A percentile compares a stretch with the other conserved stretches of the same genome.
Evolutionary conservation across 92 coral and sea anemone species (phyloP).

Genomic region (Porites lobata): DNA sequence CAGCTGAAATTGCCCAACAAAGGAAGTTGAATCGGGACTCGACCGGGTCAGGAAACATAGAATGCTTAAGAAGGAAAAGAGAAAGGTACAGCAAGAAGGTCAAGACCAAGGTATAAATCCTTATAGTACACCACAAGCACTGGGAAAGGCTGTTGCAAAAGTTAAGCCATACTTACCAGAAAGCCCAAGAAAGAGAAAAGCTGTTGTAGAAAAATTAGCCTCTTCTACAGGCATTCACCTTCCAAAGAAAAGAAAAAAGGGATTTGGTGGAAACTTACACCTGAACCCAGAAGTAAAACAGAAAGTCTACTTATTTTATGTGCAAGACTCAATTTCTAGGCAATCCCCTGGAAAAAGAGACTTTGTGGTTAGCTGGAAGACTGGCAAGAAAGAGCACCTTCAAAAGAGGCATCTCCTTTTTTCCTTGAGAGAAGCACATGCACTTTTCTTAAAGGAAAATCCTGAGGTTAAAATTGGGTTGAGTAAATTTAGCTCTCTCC

Average conservation of each 20-base stretch:
- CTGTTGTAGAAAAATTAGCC: constrained; percentile 43
- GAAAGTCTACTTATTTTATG: constrained; percentile 58
- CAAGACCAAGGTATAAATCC: no score
- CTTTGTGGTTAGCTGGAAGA: constrained; percentile 56
- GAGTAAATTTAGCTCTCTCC: constrained; percentile 58
- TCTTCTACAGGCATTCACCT: constrained; percentile 37
- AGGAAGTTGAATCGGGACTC: no score
- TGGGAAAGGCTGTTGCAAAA: constrained; percentile 71
- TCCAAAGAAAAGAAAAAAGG: constrained; percentile 30
- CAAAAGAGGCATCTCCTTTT: constrained; percentile 66
- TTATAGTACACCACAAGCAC: constrained; percentile 67
- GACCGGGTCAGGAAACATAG: no score
- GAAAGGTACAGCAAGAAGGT: no score
- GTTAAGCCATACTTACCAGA: constrained; percentile 72
- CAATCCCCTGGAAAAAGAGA: constrained; percentile 66
- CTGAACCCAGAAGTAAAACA: constrained; percentile 16
- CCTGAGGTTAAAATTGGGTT: constrained; percentile 50
- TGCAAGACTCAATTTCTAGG: constrained; percentile 54
- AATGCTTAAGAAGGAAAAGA: no score
- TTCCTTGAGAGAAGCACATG: constrained; percentile 70
- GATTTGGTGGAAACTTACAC: neutral
- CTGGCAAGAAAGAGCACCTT: constrained; percentile 58
- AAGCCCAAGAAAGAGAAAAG: constrained; percentile 65
- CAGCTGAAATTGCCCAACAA: no score
- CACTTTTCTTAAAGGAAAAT: constrained; percentile 59